Evolutionary conservation across 2,888 invertebrate genomes (phyloP), one percentile per base, ranked within the genome.

Genomic region (Litoditis marina): DNA sequence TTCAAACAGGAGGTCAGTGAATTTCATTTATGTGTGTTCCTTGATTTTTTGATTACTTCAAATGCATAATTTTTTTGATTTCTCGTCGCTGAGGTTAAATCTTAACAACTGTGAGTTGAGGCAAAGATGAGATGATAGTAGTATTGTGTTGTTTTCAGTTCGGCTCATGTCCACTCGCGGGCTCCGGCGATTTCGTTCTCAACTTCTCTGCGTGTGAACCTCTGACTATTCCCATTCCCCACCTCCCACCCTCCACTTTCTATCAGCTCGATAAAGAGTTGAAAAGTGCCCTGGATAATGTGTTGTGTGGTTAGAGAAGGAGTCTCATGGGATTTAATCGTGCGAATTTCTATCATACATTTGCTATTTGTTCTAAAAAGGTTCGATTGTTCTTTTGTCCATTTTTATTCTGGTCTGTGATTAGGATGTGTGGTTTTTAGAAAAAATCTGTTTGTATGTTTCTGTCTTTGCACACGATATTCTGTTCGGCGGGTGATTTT

Each of bases 201-300:
- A 60, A 61, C 13, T 74, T 78, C 59, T 62, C 64, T 13, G 54
- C 58, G 0, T 60, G 66, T 36, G 73, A 74, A 19, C 77, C 73
- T 11, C 54, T 77, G 11, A 59, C 68, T 7, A 56, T 66, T 2
- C 54, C 76, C 31, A 65, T 78, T 42, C 78, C 77, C 5, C 71
- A 77, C 52, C 66, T 78, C 42, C 63, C 73, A 0, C 65, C 66
- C 5, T 31, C 55, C 13, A 53, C 60, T 13, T 58, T 77, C 28
- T 75, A 73, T 53, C 72, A 76, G 34, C 52, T 78, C 58, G 76
- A 76, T 57, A 60, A 66, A 49, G 62, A 65, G 28, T 56, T 72
- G 66, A 67, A 64, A n/a, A 36, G 64, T 34, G 58, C 69, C 6
- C 34, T 75, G 58, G 63, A 22, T 16, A 42, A 36, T 28, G 19